A percentile compares a stretch with the other conserved stretches of the same genome.
These are phyloP conservation scores for Phalera bucephala DNA, from an alignment of 2,888 invertebrate species.

Conservation along the genomic window DNA sequence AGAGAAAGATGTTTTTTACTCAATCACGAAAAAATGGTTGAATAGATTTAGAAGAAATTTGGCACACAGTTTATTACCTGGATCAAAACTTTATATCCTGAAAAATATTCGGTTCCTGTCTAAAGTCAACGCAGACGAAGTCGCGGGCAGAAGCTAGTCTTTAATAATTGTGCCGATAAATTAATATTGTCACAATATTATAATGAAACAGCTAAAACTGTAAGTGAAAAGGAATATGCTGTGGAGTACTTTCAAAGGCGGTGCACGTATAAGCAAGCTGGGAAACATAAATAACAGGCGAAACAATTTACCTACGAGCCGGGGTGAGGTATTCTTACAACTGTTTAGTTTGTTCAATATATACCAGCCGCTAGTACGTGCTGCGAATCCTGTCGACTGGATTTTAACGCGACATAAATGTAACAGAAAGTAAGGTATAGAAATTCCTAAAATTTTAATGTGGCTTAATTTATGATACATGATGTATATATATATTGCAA, in stretches of 20 bases:
- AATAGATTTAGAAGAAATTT: too few relatives aligned
- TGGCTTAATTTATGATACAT: too few relatives aligned
- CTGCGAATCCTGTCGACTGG: constrained; percentile 50
- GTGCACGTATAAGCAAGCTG: constrained; percentile 76
- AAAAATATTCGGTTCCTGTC: too few relatives aligned
- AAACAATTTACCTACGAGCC: constrained; percentile 78
- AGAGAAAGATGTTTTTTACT: too few relatives aligned
- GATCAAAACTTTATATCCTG: too few relatives aligned
- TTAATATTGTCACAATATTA: too few relatives aligned
- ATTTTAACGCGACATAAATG: constrained; percentile 7
- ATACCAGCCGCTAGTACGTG: constrained; percentile 67
- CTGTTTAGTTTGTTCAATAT: constrained; percentile 79
- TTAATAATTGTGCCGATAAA: too few relatives aligned
- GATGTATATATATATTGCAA: too few relatives aligned
- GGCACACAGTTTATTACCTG: too few relatives aligned
- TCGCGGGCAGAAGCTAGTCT: too few relatives aligned
- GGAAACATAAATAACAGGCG: constrained; percentile 76
- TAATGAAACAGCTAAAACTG: constrained; percentile 40
- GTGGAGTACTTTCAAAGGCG: constrained; percentile 48
- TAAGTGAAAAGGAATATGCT: constrained; percentile 41
- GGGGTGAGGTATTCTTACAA: constrained; percentile 76
- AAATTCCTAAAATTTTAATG: background rate
- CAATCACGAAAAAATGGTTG: too few relatives aligned
- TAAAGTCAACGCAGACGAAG: too few relatives aligned
- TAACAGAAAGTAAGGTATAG: constrained; percentile 17